Percentiles rank a stretch among this genome's conserved stretches.
Evolutionary conservation across 2,113 vertebrate genomes (phyloP).

Genomic region (Bettongia penicillata): DNA sequence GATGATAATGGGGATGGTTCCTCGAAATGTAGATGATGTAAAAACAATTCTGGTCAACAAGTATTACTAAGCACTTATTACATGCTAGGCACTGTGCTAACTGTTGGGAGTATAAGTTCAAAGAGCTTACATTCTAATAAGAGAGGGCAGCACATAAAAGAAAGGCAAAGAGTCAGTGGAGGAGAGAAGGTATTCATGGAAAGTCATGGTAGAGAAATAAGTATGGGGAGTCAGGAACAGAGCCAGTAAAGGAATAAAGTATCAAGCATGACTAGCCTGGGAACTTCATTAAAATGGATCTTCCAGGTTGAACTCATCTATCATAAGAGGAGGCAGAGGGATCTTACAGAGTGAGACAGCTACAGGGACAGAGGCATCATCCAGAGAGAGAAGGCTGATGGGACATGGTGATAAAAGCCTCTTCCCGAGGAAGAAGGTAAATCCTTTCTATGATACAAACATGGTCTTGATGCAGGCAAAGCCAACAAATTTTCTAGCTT

Average conservation of each 20-base stretch:
- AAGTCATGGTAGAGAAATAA: neutral
- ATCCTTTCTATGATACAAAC: neutral
- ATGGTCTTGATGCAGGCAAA: neutral
- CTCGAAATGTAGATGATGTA: neutral
- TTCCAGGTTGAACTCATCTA: neutral
- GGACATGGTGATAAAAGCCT: neutral
- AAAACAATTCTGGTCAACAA: neutral
- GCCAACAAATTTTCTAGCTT: neutral
- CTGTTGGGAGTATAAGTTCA: neutral
- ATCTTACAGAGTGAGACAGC: neutral
- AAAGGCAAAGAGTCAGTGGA: neutral
- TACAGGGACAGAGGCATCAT: neutral
- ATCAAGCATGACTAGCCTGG: neutral
- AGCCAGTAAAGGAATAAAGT: neutral
- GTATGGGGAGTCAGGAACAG: neutral
- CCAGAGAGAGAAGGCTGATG: neutral
- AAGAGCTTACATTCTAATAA: neutral
- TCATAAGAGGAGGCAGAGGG: neutral
- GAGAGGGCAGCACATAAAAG: neutral
- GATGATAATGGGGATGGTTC: neutral
- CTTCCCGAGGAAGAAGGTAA: neutral
- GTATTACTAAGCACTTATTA: neutral
- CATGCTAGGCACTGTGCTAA: neutral
- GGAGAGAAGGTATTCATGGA: neutral
- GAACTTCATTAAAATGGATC: neutral